Percentiles rank a stretch among this genome's conserved stretches.
Conservation (phyloP, 2,113 vertebrate species). For the Anser brachyrhynchus region DNA sequence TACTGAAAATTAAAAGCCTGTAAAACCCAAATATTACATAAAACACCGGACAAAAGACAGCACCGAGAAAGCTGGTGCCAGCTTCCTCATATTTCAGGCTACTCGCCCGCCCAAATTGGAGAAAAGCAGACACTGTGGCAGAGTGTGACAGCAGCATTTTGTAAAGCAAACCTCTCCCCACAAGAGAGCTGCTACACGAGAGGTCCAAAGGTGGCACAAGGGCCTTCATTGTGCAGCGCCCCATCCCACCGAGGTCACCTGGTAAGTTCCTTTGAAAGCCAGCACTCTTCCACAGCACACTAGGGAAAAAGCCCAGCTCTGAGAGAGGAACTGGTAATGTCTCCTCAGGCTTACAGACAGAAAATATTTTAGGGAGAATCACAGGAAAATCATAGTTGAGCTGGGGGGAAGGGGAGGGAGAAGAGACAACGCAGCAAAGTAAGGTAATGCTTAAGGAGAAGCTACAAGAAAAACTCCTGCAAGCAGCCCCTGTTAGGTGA, state of each 20-base stretch:
- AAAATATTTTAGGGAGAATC: background rate
- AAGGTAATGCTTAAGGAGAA: background rate
- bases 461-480: background rate
- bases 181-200: background rate
- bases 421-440: background rate
- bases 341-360: background rate
- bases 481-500: fast-evolving
- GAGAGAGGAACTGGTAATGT: background rate
- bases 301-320: background rate
- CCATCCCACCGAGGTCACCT: background rate
- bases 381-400: background rate
- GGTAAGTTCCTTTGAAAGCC: background rate
- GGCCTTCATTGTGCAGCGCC: background rate
- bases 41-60: background rate
- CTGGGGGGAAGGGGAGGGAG: background rate
- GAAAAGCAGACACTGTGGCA: background rate
- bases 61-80: background rate
- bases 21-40: background rate
- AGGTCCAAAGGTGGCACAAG: background rate
- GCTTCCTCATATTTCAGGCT: background rate
- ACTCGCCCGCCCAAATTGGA: background rate
- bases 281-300: fast-evolving
- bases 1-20: background rate
- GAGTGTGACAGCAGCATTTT: background rate
- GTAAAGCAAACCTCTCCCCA: background rate